Conservation (phyloP, 92 coral and sea anemone genomes). For the Parazoanthus darwini region DNA sequence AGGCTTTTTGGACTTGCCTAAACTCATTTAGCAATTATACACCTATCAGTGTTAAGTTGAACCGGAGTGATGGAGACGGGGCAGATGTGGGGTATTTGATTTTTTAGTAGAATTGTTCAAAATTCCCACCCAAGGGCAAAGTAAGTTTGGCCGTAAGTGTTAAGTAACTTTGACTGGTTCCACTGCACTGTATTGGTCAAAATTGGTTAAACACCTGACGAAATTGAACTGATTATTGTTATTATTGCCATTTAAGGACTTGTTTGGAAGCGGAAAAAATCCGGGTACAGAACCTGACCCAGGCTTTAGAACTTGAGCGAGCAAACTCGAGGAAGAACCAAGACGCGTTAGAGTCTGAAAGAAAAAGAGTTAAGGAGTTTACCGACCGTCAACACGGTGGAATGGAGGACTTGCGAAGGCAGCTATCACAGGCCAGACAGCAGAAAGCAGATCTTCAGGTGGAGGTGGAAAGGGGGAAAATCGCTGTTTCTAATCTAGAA, state of each 20-base stretch:
- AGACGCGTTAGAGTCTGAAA: slow-evolving; percentile 80
- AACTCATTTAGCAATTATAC: no score
- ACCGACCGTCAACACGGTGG: slow-evolving; percentile 68
- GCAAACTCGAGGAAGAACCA: slow-evolving; percentile 82
- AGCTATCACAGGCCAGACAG: slow-evolving; percentile 54
- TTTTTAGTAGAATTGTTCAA: no score
- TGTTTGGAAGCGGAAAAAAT: slow-evolving; percentile 89
- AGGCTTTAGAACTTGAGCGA: slow-evolving; percentile 89
- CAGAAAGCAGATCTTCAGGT: slow-evolving; percentile 76
- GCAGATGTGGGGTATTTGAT: no score
- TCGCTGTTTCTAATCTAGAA: slow-evolving; percentile 65
- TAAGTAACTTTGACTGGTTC: no score
- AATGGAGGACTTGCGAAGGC: slow-evolving; percentile 67
- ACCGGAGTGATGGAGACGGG: no score
- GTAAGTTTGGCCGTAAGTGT: no score
- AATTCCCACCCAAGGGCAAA: no score
- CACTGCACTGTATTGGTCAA: no score
- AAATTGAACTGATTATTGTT: background rate
- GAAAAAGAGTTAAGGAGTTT: slow-evolving; percentile 74
- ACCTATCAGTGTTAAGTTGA: no score
- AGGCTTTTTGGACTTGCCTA: no score
- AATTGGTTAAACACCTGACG: no score
- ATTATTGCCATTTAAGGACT: slow-evolving; percentile 59
- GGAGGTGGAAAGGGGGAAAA: slow-evolving; percentile 72
- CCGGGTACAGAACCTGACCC: slow-evolving; percentile 82